A percentile compares a stretch with the other conserved stretches of the same genome.
Evolutionary conservation across 2,797 vertebrate genomes (phyloP).

Genomic region (Arctocebus calabarensis): DNA sequence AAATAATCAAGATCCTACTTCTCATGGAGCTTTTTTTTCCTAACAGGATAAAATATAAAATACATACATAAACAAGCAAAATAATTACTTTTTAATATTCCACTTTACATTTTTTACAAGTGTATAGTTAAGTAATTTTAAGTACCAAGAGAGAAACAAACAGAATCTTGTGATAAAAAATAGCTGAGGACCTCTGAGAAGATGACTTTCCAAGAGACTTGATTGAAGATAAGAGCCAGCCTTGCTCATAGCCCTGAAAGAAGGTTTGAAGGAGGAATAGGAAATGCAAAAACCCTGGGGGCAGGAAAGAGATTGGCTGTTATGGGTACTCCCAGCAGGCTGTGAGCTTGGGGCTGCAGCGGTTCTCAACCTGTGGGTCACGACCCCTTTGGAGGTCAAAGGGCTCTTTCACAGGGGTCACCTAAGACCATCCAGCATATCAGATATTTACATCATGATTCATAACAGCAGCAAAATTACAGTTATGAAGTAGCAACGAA

Average conservation of each 20-base stretch:
- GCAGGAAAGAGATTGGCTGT: background rate
- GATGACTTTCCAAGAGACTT: background rate
- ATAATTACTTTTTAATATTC: background rate
- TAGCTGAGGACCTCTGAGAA: background rate
- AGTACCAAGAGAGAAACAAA: background rate
- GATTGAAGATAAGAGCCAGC: background rate
- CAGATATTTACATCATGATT: no score
- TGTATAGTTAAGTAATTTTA: background rate
- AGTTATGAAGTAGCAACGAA: no score
- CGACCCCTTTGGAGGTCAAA: no score
- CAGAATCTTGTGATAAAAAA: background rate
- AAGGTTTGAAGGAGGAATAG: background rate
- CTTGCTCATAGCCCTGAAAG: background rate
- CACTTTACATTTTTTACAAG: background rate
- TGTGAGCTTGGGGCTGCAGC: no score
- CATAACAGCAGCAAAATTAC: no score
- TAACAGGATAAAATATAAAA: background rate
- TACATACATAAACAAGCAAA: background rate
- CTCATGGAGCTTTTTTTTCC: background rate
- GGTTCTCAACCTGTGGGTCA: no score
- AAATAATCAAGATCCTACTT: background rate
- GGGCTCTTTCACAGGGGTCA: no score
- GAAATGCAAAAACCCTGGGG: background rate
- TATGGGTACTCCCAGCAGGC: background rate
- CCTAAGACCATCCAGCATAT: no score